Percentiles rank a stretch among this genome's conserved stretches.
These are phyloP conservation scores for Scleropages formosus DNA, from an alignment of 2,797 vertebrate genomes.

Conservation along the genomic window DNA sequence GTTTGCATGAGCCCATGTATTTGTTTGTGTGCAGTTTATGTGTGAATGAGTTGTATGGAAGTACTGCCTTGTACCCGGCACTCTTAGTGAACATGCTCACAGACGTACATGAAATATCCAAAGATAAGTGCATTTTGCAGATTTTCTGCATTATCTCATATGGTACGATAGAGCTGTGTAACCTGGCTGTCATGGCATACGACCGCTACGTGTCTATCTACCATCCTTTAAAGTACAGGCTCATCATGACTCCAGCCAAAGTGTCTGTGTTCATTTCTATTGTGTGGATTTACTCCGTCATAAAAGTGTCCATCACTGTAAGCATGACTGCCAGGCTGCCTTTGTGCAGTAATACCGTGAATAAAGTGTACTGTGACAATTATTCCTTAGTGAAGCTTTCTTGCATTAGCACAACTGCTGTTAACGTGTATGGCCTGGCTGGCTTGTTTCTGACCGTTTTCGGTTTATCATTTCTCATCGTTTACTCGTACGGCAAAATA, in stretches of 20 bases:
- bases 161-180: conserved; percentile 49
- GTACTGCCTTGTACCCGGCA: conserved; percentile 30
- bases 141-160: conserved; percentile 56
- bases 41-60: conserved; percentile 34
- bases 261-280: conserved; percentile 7
- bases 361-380: conserved; percentile 61
- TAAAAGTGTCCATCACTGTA: conserved; percentile 12
- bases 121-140: conserved; percentile 49
- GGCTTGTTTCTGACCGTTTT: conserved; percentile 27
- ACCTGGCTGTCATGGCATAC: conserved; percentile 63
- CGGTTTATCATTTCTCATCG: conserved; percentile 44
- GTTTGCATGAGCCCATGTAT: conserved; percentile 35
- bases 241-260: conserved; percentile 44
- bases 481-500: conserved; percentile 56
- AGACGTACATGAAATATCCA: conserved; percentile 26
- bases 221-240: conserved; percentile 58
- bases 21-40: conserved; percentile 32
- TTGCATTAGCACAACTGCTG: conserved; percentile 36
- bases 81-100: conserved; percentile 36
- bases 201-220: conserved; percentile 65
- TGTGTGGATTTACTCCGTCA: conserved; percentile 8
- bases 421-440: conserved; percentile 46
- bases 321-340: conserved; percentile 43
- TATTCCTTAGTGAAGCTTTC: conserved; percentile 58
- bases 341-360: conserved; percentile 48